Conservation (phyloP, 2,797 vertebrate species). For the Echeneis naucrates region DNA sequence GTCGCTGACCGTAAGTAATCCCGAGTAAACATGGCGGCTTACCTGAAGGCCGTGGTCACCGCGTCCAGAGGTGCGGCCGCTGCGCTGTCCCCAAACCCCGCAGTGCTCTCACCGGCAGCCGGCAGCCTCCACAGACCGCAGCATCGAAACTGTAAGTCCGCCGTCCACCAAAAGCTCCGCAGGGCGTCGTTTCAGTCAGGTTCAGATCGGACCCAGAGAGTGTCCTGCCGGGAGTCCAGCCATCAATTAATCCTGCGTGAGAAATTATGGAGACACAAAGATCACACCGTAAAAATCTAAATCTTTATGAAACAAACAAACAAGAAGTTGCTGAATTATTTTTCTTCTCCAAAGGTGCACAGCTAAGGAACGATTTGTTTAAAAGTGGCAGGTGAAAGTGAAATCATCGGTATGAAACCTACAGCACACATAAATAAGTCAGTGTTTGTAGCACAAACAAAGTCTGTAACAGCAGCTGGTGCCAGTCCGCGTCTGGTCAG, state of each 20-base stretch:
- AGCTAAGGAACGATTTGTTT: background rate
- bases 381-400: background rate
- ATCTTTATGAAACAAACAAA: background rate
- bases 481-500: constrained; percentile 12
- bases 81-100: constrained; percentile 65
- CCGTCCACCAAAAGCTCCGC: background rate
- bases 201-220: background rate
- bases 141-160: constrained; percentile 88
- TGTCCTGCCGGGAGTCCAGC: too few species aligned
- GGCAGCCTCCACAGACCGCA: constrained; percentile 68
- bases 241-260: constrained; percentile 32
- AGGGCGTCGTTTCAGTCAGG: too few species aligned
- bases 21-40: constrained; percentile 82
- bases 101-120: constrained; percentile 72
- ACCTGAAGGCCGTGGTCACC: constrained; percentile 78
- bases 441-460: background rate
- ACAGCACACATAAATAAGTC: background rate
- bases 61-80: constrained; percentile 64
- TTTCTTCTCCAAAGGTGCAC: background rate
- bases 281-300: too few species aligned
- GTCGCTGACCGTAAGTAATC: background rate
- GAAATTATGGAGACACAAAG: background rate
- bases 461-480: background rate
- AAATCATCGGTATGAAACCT: too few species aligned
- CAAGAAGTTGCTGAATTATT: background rate